Base-by-base conservation (phyloP, 2,797 vertebrate species). In the Pseudochirops cupreus region DNA sequence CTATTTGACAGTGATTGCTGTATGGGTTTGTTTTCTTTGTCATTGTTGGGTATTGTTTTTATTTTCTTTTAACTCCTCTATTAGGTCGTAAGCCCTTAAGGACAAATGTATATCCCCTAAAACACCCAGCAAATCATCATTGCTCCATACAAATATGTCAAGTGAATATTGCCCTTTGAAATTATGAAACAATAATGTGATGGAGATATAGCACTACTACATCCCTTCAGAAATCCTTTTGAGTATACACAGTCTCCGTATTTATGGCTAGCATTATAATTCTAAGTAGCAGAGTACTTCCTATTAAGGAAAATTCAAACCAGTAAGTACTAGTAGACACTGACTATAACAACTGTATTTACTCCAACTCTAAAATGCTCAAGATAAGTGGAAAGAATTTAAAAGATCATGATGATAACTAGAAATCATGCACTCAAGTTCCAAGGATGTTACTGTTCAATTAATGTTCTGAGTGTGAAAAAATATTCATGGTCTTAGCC, bases 351-450 rank as follows among this genome's bases (percentile, higher is more conserved):
- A 95, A 94, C 89, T 93, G 89, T 74, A 89, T 94, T 92, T 94
- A 94, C 54, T 97, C 97, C 91, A 67, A 18, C 94, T 97, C 91
- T 74, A 92, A 92, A 94, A 93, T 55, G 29, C 52, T 93, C 91
- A 93, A 5, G 90, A 50, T 89, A 53, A 87, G 74, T 31, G 96
- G 97, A 97, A 98, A 95, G 94, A 96, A 97, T 97, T 96, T 96
- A 82, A 59, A 95, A 96, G 97, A 95, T 91, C 93, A 59, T 94
- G 92, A 16, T 87, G 82, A 26, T 39, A 93, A 94, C 96, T 91
- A 91, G 96, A 46, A 93, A 82, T 53, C 12, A 91, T 56, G 93
- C 18, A 56, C 18, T 93, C 95, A 93, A 55, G 57, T 87, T 91
- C 67, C 95, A 94, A 74, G 57, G 82, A 92, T 87, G 1, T 90